phyloP scores from a whole-genome alignment of 2,888 invertebrate species.

The Acanthosoma haemorrhoidale region DNA sequence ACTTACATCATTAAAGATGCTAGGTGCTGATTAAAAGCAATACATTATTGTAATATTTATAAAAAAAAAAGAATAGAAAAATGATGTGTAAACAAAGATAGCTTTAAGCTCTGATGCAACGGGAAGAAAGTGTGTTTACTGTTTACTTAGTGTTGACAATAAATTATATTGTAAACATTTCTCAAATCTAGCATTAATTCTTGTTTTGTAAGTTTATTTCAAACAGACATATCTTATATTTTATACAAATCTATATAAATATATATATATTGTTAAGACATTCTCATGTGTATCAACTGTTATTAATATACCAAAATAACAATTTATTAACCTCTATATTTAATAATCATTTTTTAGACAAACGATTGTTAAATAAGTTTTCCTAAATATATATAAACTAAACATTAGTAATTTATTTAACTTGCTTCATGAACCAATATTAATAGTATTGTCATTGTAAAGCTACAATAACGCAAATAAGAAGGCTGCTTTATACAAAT shows the following conservation, averaged over 20 bases:
- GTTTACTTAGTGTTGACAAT: slow-evolving; percentile 38
- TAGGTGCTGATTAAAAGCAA: slow-evolving; percentile 38
- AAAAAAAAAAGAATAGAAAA: neutral
- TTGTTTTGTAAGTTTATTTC: slow-evolving; percentile 32
- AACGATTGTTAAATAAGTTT: neutral
- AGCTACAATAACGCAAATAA: neutral
- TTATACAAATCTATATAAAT: slow-evolving; percentile 10
- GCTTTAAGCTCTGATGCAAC: slow-evolving; percentile 25
- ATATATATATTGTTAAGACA: slow-evolving; percentile 15
- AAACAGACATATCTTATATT: slow-evolving; percentile 38
- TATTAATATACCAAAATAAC: neutral
- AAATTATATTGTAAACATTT: slow-evolving; percentile 31
- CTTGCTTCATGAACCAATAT: neutral
- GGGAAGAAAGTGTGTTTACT: neutral
- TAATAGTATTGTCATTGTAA: neutral
- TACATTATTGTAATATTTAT: slow-evolving; percentile 23
- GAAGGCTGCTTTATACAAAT: neutral
- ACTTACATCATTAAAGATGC: slow-evolving; percentile 32
- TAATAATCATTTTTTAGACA: neutral
- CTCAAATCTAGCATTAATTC: slow-evolving; percentile 29
- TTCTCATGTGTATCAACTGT: slow-evolving; percentile 15
- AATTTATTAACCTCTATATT: slow-evolving; percentile 2
- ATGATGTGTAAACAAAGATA: slow-evolving; percentile 18
- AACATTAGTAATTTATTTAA: neutral
- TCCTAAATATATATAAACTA: neutral